These are phyloP conservation scores for Oscheius sp. DNA, from an alignment of 1,140 invertebrate genomes.

Conservation along the genomic window DNA sequence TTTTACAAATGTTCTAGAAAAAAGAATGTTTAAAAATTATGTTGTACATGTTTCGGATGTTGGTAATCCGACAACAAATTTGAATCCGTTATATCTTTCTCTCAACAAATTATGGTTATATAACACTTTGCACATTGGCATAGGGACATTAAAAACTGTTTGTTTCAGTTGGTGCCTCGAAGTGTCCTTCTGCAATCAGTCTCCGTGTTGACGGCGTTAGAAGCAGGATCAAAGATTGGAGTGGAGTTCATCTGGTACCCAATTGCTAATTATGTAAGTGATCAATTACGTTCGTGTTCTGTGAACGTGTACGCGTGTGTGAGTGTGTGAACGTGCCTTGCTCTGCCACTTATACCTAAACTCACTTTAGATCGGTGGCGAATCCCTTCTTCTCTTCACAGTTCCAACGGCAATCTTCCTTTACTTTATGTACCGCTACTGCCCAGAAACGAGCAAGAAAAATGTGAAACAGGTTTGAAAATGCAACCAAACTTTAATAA, in stretches of 20 bases:
- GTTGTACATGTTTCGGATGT: too few relatives aligned
- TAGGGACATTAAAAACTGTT: too few relatives aligned
- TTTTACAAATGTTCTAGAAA: too few relatives aligned
- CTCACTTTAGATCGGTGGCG: slow-evolving; percentile 30
- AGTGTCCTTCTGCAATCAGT: slow-evolving; percentile 36
- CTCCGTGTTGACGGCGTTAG: slow-evolving; percentile 38
- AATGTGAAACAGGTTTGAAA: slow-evolving; percentile 33
- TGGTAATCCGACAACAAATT: too few relatives aligned
- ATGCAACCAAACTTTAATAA: neutral
- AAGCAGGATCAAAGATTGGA: slow-evolving; percentile 36
- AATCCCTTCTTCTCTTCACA: slow-evolving; percentile 38
- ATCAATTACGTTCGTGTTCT: neutral
- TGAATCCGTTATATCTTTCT: too few relatives aligned
- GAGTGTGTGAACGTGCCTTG: neutral
- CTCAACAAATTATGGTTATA: too few relatives aligned
- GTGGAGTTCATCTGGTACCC: slow-evolving; percentile 45
- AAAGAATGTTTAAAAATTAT: too few relatives aligned
- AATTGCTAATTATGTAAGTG: slow-evolving; percentile 42
- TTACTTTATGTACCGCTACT: slow-evolving; percentile 34
- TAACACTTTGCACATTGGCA: too few relatives aligned
- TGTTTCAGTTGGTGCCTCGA: slow-evolving; percentile 28
- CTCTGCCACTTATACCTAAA: too few relatives aligned
- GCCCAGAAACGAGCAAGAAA: slow-evolving; percentile 43
- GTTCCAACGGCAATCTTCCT: slow-evolving; percentile 38
- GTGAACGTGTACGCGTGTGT: neutral